Base-by-base conservation (phyloP, 2,113 vertebrate species). In the Danionella cerebrum region DNA sequence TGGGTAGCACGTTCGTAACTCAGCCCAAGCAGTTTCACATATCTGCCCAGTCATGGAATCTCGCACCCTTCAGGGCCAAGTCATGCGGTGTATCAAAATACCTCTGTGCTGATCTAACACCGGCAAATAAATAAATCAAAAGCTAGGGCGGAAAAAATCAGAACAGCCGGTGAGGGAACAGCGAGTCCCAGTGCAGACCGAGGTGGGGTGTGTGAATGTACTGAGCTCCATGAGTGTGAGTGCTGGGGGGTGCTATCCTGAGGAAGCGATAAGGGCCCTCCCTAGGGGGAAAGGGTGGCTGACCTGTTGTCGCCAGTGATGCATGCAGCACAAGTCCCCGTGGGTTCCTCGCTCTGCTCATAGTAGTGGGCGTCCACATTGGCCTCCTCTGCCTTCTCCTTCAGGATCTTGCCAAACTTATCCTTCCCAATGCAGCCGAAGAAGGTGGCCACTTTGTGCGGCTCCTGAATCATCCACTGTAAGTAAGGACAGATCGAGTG, bases 401-500 rank as follows among this genome's bases (percentile, higher is more conserved):
- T 97, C 63, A 99, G 83, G 73, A 96, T 98, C 60, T 89, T 88
- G 35, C 96, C 96, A 78, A 97, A 98, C 76, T 89, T 93, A 75
- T 99, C 96, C 66, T 84, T 90, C 24, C 96, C 96, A 31, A 99
- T 98, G 83, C 94, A 99, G 53, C 96, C 96, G 27, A 99, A 99
- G 85, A 98, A 99, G 0, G 96, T 99, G 60, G 89, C 91, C 54
- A 91, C 92, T 71, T 93, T 94, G 70, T 91, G 84, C 25, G 96
- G 96, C 63, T 88, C 83, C 78, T 97, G 94, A 84, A 99, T 96
- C 96, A 99, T 94, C 96, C 96, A 99, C 96, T 98, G 78, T n/a
- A n/a, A n/a, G n/a, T n/a, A n/a, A n/a, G n/a, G n/a, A n/a, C n/a
- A n/a, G n/a, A n/a, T 33, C 1, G 13, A 22, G 50, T 3, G 10